Evolutionary conservation across 1,140 invertebrate genomes (phyloP).

Genomic region (Myzus persicae): DNA sequence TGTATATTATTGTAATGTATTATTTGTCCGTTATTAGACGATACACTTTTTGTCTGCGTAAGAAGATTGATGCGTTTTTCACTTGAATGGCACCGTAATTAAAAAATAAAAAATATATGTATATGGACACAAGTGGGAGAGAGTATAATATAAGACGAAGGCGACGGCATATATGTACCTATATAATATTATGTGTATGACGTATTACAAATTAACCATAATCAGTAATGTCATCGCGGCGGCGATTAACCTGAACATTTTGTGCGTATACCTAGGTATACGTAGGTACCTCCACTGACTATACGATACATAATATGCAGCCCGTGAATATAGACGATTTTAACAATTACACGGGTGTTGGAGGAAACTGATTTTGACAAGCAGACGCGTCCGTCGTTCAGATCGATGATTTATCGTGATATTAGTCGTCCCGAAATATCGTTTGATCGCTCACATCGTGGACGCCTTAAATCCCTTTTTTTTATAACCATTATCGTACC

Average conservation of each 20-base stretch:
- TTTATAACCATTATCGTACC: too few relatives aligned
- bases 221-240: slow-evolving; percentile 46
- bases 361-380: slow-evolving; percentile 28
- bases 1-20: background rate
- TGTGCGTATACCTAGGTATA: background rate
- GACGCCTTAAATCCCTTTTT: background rate
- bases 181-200: background rate
- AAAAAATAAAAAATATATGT: background rate
- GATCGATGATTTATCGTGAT: slow-evolving; percentile 7
- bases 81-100: slow-evolving; percentile 30
- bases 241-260: background rate
- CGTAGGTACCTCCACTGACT: background rate
- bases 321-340: background rate
- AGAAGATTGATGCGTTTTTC: slow-evolving; percentile 42
- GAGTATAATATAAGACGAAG: background rate
- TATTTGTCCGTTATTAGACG: background rate
- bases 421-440: background rate
- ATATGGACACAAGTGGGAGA: background rate
- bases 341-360: slow-evolving; percentile 29
- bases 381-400: background rate
- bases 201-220: slow-evolving; percentile 49
- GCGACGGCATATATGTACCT: background rate
- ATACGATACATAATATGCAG: background rate
- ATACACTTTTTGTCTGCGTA: background rate
- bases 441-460: too few relatives aligned